A percentile compares a stretch with the other conserved stretches of the same genome.
phyloP scores from a whole-genome alignment of 2,888 invertebrate genomes.

The Euphydryas editha region DNA sequence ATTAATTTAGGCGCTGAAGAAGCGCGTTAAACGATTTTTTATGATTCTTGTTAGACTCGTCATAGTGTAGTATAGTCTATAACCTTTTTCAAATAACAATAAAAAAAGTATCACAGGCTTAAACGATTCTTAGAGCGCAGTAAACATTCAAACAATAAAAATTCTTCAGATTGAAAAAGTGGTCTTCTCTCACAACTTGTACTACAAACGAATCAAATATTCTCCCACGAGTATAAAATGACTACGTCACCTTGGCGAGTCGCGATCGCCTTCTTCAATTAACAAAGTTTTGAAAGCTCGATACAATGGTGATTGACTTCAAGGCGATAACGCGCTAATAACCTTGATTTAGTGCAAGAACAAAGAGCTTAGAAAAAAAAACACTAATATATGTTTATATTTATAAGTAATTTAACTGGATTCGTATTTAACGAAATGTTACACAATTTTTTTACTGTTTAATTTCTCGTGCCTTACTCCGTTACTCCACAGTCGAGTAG shows the following conservation, averaged over 20 bases:
- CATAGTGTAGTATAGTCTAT: too few species aligned
- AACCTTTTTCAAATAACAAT: too few species aligned
- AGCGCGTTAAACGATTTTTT: too few species aligned
- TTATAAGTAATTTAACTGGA: conserved; percentile 1
- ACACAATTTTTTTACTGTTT: background rate
- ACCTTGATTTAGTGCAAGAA: conserved; percentile 22
- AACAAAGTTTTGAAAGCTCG: conserved; percentile 34
- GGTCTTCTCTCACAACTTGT: conserved; percentile 6
- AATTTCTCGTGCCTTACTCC: too few species aligned
- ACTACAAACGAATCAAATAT: conserved; percentile 24
- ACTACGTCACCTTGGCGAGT: conserved; percentile 42
- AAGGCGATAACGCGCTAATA: conserved; percentile 23
- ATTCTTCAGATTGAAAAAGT: background rate
- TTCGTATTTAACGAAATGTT: background rate
- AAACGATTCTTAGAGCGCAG: too few species aligned
- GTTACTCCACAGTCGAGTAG: too few species aligned
- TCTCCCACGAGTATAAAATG: conserved; percentile 39
- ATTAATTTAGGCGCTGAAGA: too few species aligned
- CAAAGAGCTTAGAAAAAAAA: conserved; percentile 22
- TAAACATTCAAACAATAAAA: too few species aligned
- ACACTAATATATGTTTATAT: conserved; percentile 4
- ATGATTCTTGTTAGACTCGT: too few species aligned
- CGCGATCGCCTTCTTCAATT: conserved; percentile 31
- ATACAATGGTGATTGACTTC: conserved; percentile 35
- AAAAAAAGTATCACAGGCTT: too few species aligned